A percentile compares a stretch with the other conserved stretches of the same genome.
Conservation (phyloP, 1,140 invertebrate species). For the Drosophila parabipectinata region DNA sequence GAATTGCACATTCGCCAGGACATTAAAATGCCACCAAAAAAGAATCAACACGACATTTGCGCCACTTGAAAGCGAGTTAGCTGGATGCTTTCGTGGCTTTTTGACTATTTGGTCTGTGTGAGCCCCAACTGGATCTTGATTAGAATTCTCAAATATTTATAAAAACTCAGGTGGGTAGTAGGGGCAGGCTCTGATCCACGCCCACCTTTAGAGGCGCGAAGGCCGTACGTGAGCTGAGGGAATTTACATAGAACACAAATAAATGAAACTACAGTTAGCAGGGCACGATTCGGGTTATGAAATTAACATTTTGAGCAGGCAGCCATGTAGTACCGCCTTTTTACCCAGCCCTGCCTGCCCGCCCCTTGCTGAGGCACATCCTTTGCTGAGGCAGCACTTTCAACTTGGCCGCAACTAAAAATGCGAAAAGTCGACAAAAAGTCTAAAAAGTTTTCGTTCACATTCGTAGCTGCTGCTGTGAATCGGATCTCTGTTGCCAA, state of each 20-base stretch:
- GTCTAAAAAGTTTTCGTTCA: conserved; percentile 77
- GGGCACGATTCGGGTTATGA: conserved; percentile 77
- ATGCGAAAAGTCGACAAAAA: conserved; percentile 82
- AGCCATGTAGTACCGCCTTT: conserved; percentile 7
- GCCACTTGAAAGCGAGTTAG: conserved; percentile 41
- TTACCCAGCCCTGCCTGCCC: neutral
- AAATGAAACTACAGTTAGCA: conserved; percentile 80
- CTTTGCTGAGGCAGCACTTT: conserved; percentile 75
- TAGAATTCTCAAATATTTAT: conserved; percentile 83
- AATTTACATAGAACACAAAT: conserved; percentile 80
- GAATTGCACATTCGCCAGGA: conserved; percentile 72
- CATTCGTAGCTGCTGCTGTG: conserved; percentile 24
- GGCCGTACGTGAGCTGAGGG: conserved; percentile 49
- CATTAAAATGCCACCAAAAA: conserved; percentile 80
- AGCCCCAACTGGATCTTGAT: conserved; percentile 71
- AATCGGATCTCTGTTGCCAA: conserved; percentile 35
- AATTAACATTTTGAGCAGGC: conserved; percentile 71
- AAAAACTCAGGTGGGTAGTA: conserved; percentile 32
- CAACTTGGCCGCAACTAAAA: conserved; percentile 74
- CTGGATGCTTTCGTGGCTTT: conserved; percentile 12
- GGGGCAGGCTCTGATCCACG: conserved; percentile 2
- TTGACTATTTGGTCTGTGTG: neutral
- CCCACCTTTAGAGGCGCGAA: conserved; percentile 17
- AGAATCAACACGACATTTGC: conserved; percentile 81
- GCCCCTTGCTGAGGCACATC: neutral